These are phyloP conservation scores for Tethea ocularis DNA, from an alignment of 2,888 invertebrate species.

Conservation along the genomic window DNA sequence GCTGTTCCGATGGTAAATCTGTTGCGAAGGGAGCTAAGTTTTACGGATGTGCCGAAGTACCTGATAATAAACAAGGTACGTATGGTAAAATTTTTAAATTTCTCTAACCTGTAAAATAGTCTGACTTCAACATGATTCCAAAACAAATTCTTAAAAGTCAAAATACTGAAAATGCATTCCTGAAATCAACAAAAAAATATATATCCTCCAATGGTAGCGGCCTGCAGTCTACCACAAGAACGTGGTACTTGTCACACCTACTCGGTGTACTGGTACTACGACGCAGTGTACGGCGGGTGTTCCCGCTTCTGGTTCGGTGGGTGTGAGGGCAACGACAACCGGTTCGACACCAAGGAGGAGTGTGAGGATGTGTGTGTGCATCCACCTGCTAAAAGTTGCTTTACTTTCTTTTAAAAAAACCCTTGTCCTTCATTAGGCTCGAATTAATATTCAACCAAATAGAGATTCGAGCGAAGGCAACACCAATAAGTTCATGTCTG, in stretches of 20 bases:
- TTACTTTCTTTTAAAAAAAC: not conserved
- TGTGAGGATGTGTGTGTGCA: conserved; percentile 93
- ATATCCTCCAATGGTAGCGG: conserved; percentile 61
- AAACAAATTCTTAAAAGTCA: too few relatives aligned
- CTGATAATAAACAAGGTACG: conserved; percentile 87
- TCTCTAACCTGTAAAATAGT: too few relatives aligned
- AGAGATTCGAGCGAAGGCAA: conserved; percentile 96
- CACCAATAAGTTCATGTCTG: conserved; percentile 91
- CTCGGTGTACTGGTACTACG: conserved; percentile 94
- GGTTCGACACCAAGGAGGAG: conserved; percentile 91
- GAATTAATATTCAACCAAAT: too few relatives aligned
- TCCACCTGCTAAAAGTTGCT: conserved; percentile 80
- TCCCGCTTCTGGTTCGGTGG: conserved; percentile 97
- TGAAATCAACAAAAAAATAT: too few relatives aligned
- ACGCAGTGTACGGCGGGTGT: conserved; percentile 94
- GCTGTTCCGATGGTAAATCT: conserved; percentile 92
- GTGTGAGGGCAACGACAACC: conserved; percentile 94
- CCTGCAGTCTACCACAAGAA: conserved; percentile 89
- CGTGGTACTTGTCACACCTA: conserved; percentile 92
- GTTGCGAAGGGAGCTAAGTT: conserved; percentile 92
- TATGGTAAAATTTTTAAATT: too few relatives aligned
- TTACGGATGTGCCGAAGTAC: conserved; percentile 90
- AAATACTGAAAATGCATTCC: not conserved
- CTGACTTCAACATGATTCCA: too few relatives aligned
- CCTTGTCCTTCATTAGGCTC: conserved; percentile 93